These are phyloP conservation scores for Pseudachorutes palmiensis DNA, from an alignment of 1,140 invertebrate species.

Conservation along the genomic window DNA sequence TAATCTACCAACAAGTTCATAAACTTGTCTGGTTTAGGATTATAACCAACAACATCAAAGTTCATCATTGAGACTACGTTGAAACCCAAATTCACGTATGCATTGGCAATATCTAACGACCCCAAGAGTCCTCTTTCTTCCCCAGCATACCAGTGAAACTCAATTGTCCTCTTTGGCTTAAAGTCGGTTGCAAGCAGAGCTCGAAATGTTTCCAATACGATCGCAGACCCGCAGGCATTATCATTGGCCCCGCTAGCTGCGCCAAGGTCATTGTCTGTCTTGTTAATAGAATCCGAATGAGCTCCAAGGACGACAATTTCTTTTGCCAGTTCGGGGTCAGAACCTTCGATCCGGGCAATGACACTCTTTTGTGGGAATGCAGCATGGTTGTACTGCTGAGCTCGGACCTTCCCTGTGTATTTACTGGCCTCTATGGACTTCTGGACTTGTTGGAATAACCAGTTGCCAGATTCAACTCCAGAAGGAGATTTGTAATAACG, in stretches of 20 bases:
- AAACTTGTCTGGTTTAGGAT: too few relatives aligned
- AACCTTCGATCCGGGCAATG: constrained; percentile 19
- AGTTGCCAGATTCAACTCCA: too few relatives aligned
- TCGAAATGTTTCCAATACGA: constrained; percentile 11
- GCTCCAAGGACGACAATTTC: constrained; percentile 25
- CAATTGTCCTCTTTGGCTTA: constrained; percentile 19
- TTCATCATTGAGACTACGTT: constrained; percentile 20
- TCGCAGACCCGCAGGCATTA: constrained; percentile 12
- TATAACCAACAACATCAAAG: constrained; percentile 16
- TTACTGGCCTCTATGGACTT: too few relatives aligned
- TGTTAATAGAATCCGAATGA: constrained; percentile 26
- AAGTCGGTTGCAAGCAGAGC: constrained; percentile 15
- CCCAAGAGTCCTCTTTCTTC: constrained; percentile 27
- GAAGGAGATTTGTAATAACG: too few relatives aligned
- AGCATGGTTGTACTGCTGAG: too few relatives aligned
- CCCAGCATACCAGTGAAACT: constrained; percentile 32
- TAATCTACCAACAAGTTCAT: too few relatives aligned
- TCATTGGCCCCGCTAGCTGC: constrained; percentile 24
- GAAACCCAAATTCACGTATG: neutral
- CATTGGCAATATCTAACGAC: constrained; percentile 17
- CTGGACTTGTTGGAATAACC: too few relatives aligned
- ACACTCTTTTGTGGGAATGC: too few relatives aligned
- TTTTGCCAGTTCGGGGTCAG: constrained; percentile 9
- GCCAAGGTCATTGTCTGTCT: neutral
- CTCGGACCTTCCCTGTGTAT: too few relatives aligned